phyloP scores from a whole-genome alignment of 1,140 invertebrate species.

The Anastrepha obliqua region DNA sequence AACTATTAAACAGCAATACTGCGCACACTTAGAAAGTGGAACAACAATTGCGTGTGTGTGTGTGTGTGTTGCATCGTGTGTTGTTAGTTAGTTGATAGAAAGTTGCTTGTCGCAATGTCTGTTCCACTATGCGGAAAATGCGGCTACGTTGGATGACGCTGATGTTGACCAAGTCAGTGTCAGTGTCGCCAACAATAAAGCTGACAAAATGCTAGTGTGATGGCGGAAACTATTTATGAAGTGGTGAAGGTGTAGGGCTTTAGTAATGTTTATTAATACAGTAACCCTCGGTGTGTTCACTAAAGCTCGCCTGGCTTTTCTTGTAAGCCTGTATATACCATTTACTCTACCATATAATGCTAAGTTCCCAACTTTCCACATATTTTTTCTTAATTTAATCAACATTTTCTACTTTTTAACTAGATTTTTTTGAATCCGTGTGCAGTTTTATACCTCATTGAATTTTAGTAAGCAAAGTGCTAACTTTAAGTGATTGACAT shows the following conservation, averaged over 20 bases:
- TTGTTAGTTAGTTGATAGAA: neutral
- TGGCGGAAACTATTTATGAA: neutral
- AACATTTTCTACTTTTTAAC: no score
- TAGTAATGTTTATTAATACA: no score
- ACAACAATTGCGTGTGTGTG: neutral
- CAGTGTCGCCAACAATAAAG: neutral
- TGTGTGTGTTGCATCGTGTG: neutral
- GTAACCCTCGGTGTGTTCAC: no score
- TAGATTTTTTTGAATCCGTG: neutral
- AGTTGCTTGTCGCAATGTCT: neutral
- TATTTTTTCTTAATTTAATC: no score
- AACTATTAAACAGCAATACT: neutral
- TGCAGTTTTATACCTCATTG: no score
- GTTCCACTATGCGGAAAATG: neutral
- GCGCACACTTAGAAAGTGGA: neutral
- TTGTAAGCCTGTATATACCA: no score
- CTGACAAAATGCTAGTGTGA: neutral
- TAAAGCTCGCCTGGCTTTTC: no score
- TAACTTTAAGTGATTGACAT: no score
- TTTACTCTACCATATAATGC: no score
- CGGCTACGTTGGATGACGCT: neutral
- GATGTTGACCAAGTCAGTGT: conserved; percentile 22
- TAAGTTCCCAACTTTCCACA: no score
- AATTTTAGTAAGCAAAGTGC: no score
- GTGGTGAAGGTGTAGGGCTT: neutral